Evolutionary conservation across 2,797 vertebrate species (phyloP), one percentile per base, ranked within the genome.

Genomic region (Meda fulgida): DNA sequence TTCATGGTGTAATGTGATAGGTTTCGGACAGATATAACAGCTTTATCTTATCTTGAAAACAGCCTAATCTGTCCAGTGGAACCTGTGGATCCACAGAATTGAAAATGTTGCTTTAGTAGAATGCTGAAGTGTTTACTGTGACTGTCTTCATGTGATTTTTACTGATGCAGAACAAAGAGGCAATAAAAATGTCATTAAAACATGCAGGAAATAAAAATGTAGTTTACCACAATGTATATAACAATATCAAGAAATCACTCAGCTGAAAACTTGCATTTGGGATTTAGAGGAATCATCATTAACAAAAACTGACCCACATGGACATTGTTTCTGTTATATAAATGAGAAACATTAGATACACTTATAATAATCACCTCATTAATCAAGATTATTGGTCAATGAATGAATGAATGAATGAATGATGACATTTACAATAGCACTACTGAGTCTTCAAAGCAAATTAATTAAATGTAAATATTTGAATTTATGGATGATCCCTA

Each of bases 21-120:
- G 73, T 66, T 77, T 67, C 7, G 0, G 72, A 26, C 34, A 29
- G 2, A 34, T 13, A 19, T n/a, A 5, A 29, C 14, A n/a, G 23
- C 31, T 48, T 34, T 19, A 51, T 75, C 81, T 75, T 48, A 63
- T 83, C 71, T 83, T 31, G 4, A 55, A 83, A 48, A 1, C 19
- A 9, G n/a, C 0, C n/a, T 29, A 29, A 77, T 77, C 46, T 69
- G n/a, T 40, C 63, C 7, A 55, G 19, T n/a, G 36, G 3, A 84
- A 77, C 63, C 73, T 60, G 38, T 26, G 77, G 11, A 19, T 1
- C 8, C 9, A 55, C 14, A 70, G 7, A 76, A 3, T 13, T 34
- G 21, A 63, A 60, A 63, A 31, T 31, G 18, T 36, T 10, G n/a
- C 46, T 53, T 36, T 26, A 51, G 29, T 13, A 16, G 10, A 48